phyloP scores from a whole-genome alignment of 2,797 vertebrate genomes.

The Fringilla coelebs region DNA sequence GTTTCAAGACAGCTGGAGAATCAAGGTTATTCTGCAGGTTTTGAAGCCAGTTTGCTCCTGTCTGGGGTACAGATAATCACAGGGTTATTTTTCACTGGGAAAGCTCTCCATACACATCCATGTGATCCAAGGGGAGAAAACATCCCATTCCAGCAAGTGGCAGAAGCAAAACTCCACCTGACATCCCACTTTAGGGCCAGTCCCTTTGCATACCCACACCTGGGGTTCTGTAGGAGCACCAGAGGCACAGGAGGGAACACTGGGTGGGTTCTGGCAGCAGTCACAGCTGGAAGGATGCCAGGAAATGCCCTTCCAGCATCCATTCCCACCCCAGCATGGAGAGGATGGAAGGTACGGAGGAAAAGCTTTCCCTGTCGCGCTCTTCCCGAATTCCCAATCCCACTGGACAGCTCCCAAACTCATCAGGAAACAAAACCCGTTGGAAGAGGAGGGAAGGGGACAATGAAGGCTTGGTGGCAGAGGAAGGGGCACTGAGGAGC shows the following conservation, averaged over 20 bases:
- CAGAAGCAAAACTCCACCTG: neutral
- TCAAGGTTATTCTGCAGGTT: neutral
- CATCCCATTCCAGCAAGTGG: neutral
- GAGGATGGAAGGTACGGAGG: neutral
- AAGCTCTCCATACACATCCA: neutral
- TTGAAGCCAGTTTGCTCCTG: neutral
- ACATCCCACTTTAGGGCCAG: neutral
- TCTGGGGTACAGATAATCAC: neutral
- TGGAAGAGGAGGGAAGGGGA: neutral
- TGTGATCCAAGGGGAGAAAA: neutral
- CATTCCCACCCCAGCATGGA: neutral
- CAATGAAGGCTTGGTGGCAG: neutral
- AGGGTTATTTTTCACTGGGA: neutral
- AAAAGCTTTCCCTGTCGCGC: neutral
- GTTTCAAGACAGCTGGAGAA: neutral
- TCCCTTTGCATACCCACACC: neutral
- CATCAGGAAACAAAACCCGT: fast-evolving
- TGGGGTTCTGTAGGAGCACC: neutral
- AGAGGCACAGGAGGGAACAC: neutral
- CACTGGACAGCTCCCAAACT: neutral
- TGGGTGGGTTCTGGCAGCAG: neutral
- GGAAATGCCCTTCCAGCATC: neutral
- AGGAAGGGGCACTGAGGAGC: neutral
- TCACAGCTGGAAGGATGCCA: neutral
- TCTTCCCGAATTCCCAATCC: neutral